Evolutionary conservation across 2,888 invertebrate genomes (phyloP).

Genomic region (Gryllus longicercus): DNA sequence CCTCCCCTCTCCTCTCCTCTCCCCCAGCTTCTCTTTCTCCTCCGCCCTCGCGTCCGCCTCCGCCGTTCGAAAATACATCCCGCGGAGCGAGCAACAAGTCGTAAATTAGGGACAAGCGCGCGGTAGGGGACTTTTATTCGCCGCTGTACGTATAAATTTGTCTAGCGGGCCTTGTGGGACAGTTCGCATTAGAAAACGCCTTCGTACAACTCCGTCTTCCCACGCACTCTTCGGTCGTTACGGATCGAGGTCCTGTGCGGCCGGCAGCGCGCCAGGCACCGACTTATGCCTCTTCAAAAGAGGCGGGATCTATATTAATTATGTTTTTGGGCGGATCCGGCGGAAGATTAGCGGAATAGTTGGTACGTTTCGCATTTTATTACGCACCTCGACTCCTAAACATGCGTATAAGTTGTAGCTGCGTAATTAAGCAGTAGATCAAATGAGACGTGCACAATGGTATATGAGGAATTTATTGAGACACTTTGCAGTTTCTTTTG

Average conservation of each 20-base stretch:
- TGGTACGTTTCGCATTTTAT: not conserved
- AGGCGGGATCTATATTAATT: not conserved
- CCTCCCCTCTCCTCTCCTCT: not conserved
- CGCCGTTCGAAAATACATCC: not conserved
- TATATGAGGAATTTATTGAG: not conserved
- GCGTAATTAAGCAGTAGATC: not conserved
- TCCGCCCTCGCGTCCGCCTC: not conserved
- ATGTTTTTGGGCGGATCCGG: not conserved
- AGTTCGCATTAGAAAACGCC: not conserved
- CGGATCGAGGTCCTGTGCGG: no score
- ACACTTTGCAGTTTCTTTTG: not conserved
- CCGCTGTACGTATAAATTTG: not conserved
- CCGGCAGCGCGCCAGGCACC: no score
- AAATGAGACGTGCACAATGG: not conserved
- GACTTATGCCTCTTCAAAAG: not conserved
- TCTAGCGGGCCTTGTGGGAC: not conserved
- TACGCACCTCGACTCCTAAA: not conserved
- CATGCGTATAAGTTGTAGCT: not conserved
- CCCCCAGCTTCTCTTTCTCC: not conserved
- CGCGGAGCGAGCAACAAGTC: not conserved
- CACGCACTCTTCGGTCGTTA: not conserved
- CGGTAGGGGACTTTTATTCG: conserved; percentile 17
- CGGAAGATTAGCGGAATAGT: conserved; percentile 3
- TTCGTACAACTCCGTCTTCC: not conserved
- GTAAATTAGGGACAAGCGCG: not conserved